Base-by-base conservation (phyloP, 1,140 invertebrate species). In the Onthophagus taurus region DNA sequence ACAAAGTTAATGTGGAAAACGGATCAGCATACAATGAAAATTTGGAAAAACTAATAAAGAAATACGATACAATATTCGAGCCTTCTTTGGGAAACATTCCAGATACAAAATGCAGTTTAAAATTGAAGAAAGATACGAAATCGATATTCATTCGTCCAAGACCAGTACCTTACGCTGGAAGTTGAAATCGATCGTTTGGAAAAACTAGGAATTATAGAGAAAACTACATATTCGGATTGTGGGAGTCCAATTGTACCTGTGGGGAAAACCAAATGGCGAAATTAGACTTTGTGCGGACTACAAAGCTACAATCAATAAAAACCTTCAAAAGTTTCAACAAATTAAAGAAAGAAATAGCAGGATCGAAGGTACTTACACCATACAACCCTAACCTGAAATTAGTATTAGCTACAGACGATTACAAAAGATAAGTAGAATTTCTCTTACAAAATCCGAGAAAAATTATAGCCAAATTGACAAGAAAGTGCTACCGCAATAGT, bases 221-320 rank as follows among this genome's bases (percentile, higher is more conserved):
- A 53, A 36, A 60, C 68, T n/a, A 53, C 61, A 31, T 45, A 49
- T 47, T 64, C 59, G 11, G 61, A 70, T 30, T 75, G 69, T 71
- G 69, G 65, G 3, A 64, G 70, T 4, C 70, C 70, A 0, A 50
- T 76, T 5, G 71, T 75, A 0, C 52, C 64, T 1, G 64, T 73
- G 1, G 24, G n/a, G 55, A 13, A 75, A 75, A 45, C 35, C 57
- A 1, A 55, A 74, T 50, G 66, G 64, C 6, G 48, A 53, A 12
- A 48, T 67, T 21, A 45, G 72, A 13, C 57, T 75, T 20, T 71
- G 69, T 52, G 62, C 57, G 1, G 71, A 76, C 55, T 75, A 67
- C 57, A 66, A 67, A 44, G 50, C 57, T 2, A 68, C 66, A 4
- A 38, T 72, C 4, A 68, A 69, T 47, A 57, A 50, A 31, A 46